Percentiles rank a stretch among this genome's conserved stretches.
Conservation (phyloP, 2,888 invertebrate species). For the Xanthorhoe spadicearia region DNA sequence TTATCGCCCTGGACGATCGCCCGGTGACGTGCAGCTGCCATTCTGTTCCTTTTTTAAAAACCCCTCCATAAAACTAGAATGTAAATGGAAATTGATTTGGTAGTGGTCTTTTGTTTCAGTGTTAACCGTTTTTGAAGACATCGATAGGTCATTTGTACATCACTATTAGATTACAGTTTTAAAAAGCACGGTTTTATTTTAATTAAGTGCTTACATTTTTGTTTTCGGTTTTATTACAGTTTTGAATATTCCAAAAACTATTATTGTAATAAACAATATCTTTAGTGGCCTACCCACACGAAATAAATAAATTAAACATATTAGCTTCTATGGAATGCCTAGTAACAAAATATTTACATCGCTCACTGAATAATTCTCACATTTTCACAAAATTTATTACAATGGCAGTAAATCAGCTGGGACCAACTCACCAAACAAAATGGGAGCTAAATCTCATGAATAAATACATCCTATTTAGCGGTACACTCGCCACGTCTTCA, state of each 20-base stretch:
- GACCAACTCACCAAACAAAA: constrained; percentile 80
- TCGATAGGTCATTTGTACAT: constrained; percentile 10
- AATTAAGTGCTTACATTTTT: neutral
- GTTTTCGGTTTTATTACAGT: neutral
- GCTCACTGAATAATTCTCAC: constrained; percentile 64
- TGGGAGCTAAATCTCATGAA: constrained; percentile 81
- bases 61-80: constrained; percentile 54
- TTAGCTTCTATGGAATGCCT: constrained; percentile 38
- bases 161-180: constrained; percentile 14
- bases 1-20: constrained; percentile 71
- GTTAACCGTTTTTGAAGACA: constrained; percentile 11
- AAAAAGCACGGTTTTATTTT: neutral
- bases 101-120: constrained; percentile 35
- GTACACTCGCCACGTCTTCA: constrained; percentile 71
- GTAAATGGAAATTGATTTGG: constrained; percentile 52
- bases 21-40: constrained; percentile 73
- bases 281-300: neutral
- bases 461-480: constrained; percentile 84
- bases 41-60: constrained; percentile 66
- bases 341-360: constrained; percentile 51
- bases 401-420: constrained; percentile 79
- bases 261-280: neutral
- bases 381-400: constrained; percentile 78
- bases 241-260: neutral
- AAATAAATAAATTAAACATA: constrained; percentile 35